A percentile compares a stretch with the other conserved stretches of the same genome.
Evolutionary conservation across 2,888 invertebrate species (phyloP).

Genomic region (Eristalis intricaria): DNA sequence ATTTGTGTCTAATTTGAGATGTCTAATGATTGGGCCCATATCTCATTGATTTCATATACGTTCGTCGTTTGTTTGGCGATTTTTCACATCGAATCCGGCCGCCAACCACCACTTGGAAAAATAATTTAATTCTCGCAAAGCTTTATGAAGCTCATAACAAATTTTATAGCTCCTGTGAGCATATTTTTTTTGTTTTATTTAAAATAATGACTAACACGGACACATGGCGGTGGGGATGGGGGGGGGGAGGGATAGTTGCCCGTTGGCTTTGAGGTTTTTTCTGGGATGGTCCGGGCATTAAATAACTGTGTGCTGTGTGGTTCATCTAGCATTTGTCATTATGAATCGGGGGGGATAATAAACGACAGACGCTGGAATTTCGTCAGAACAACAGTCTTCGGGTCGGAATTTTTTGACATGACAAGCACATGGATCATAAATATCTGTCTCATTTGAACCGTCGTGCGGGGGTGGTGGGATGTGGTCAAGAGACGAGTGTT

Average conservation of each 20-base stretch:
- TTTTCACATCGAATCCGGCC: too few relatives aligned
- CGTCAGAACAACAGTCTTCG: not conserved
- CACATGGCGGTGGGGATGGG: not conserved
- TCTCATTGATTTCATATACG: conserved; percentile 22
- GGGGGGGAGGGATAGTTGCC: not conserved
- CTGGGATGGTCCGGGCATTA: conserved; percentile 13
- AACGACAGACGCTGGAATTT: conserved; percentile 14
- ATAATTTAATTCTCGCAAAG: conserved; percentile 39
- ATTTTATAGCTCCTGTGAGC: conserved; percentile 32
- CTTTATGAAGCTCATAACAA: conserved; percentile 38
- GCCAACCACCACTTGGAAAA: not conserved
- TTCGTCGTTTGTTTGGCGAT: not conserved
- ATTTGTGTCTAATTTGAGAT: conserved; percentile 1
- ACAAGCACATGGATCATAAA: conserved; percentile 37
- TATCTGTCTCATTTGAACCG: conserved; percentile 26
- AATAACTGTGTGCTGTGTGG: conserved; percentile 15
- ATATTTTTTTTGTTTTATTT: conserved; percentile 9
- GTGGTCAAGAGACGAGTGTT: not conserved
- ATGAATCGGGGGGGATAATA: conserved; percentile 24
- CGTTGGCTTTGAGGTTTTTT: not conserved
- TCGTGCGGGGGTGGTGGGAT: not conserved
- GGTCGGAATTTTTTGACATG: conserved; percentile 7
- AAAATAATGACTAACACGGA: conserved; percentile 49
- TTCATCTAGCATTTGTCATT: conserved; percentile 24
- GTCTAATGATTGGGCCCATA: not conserved